These are phyloP conservation scores for Phoxinus dragarum DNA, from an alignment of 2,797 vertebrate species.

Conservation along the genomic window DNA sequence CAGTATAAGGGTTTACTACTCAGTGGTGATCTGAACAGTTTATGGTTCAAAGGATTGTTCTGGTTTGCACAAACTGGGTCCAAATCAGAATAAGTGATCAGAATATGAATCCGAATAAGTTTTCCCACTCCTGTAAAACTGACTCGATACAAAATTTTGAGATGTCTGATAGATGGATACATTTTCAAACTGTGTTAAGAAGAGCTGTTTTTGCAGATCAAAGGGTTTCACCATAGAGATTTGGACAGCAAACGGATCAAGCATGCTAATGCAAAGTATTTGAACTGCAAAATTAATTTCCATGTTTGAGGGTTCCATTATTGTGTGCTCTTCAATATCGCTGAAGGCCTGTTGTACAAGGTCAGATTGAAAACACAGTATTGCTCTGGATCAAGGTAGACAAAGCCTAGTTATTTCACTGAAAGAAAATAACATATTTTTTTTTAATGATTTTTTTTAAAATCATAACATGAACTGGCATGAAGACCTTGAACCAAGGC, in stretches of 20 bases:
- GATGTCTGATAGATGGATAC: conserved; percentile 1
- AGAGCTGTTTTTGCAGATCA: conserved; percentile 33
- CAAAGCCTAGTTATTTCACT: conserved; percentile 33
- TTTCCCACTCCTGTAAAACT: no score
- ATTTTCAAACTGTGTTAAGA: conserved; percentile 9
- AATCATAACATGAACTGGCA: conserved; percentile 13
- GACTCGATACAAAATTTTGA: conserved; percentile 14
- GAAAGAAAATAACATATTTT: neutral
- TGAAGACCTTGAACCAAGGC: conserved; percentile 46
- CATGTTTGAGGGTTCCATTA: conserved; percentile 20
- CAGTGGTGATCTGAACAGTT: neutral
- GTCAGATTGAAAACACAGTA: conserved; percentile 25
- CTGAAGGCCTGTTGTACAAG: conserved; percentile 40
- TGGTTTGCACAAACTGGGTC: neutral
- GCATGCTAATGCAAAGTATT: conserved; percentile 27
- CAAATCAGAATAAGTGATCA: neutral
- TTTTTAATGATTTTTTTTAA: neutral
- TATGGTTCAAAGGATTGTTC: neutral
- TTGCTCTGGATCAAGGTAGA: conserved; percentile 36
- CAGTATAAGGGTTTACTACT: neutral
- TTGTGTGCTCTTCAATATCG: neutral
- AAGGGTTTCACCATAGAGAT: conserved; percentile 16
- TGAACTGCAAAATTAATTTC: conserved; percentile 30
- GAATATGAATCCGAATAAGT: neutral
- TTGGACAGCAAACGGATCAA: neutral